Conservation (phyloP, 2,888 invertebrate genomes). For the Ceriagrion tenellum region DNA sequence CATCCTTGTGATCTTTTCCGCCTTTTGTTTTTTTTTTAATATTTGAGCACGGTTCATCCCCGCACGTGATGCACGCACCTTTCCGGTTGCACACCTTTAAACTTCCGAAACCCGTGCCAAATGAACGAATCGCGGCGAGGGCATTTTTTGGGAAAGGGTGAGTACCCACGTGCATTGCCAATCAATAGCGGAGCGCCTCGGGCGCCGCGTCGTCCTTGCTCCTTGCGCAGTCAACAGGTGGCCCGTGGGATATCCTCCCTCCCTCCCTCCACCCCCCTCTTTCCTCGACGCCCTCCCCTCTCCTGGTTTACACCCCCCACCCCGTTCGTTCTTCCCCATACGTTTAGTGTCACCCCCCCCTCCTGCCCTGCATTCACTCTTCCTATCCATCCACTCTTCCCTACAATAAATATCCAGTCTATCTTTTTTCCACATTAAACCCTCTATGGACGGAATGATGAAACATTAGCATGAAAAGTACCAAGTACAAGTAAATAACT, state of each 20-base stretch:
- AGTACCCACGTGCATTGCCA: not conserved
- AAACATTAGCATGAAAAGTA: no score
- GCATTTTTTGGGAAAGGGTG: no score
- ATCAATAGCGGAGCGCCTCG: not conserved
- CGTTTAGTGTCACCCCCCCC: not conserved
- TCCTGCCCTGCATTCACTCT: not conserved
- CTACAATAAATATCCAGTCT: no score
- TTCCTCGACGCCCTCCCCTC: not conserved
- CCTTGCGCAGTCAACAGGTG: not conserved
- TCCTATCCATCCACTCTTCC: not conserved
- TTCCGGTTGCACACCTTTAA: not conserved
- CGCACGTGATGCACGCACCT: no score
- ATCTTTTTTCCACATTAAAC: no score
- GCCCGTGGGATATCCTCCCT: not conserved
- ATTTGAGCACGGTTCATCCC: no score
- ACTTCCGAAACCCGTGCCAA: not conserved
- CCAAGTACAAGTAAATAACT: no score
- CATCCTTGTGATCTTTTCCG: no score
- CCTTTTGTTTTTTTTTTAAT: no score
- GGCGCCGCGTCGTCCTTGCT: no score
- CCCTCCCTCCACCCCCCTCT: no score
- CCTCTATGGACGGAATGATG: no score
- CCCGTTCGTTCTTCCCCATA: not conserved
- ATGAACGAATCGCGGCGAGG: not conserved
- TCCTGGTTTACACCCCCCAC: not conserved